phyloP scores from a whole-genome alignment of 2,888 invertebrate genomes.

The Andrena trimmerana region DNA sequence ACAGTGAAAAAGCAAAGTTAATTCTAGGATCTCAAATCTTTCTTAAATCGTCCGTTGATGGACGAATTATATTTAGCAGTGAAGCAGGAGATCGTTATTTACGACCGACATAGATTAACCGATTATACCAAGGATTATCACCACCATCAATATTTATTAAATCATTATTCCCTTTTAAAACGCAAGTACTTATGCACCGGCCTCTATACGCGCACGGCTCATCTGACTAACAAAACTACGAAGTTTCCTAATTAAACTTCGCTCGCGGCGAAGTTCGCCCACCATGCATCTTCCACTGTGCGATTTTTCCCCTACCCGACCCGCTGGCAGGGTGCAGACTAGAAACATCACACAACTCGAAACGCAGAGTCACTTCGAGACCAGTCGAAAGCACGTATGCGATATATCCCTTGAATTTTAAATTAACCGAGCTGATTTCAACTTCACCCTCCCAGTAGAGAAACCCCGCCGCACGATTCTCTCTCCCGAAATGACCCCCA shows the following conservation, averaged over 20 bases:
- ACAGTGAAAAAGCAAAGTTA: too few species aligned
- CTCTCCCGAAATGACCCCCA: not conserved
- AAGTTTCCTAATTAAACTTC: constrained; percentile 38
- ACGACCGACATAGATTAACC: constrained; percentile 16
- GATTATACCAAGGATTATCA: constrained; percentile 33
- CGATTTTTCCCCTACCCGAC: not conserved
- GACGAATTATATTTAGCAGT: not conserved
- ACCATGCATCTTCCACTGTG: not conserved
- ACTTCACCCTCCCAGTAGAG: not conserved
- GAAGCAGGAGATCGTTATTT: constrained; percentile 16
- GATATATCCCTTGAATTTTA: too few species aligned
- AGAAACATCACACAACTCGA: not conserved
- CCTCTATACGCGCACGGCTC: not conserved
- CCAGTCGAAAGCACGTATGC: too few species aligned
- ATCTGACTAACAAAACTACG: constrained; percentile 32
- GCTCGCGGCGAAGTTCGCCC: not conserved
- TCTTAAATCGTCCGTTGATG: not conserved
- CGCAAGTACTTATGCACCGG: not conserved
- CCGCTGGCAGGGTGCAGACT: not conserved
- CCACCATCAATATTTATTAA: constrained; percentile 40
- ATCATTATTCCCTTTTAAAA: constrained; percentile 8
- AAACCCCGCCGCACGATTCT: not conserved
- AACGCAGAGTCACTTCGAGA: too few species aligned
- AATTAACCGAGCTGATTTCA: not conserved
- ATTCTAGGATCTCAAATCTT: too few species aligned